Conservation (phyloP, 2,797 vertebrate species). For the Hippocampus kuda region DNA sequence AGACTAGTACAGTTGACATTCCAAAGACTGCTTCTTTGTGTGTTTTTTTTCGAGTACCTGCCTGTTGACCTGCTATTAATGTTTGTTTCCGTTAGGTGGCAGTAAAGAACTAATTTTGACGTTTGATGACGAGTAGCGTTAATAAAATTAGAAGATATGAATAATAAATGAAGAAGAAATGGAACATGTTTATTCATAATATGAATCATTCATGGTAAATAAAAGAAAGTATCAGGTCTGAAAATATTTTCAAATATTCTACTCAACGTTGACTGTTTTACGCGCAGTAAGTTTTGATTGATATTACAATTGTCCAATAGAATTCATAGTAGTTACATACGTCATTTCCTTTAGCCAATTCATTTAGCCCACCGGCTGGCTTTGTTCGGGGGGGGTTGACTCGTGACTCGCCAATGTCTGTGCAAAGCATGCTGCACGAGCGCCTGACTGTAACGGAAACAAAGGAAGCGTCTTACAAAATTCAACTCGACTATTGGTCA, state of each 20-base stretch:
- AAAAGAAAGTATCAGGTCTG: background rate
- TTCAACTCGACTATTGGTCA: background rate
- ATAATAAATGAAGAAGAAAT: background rate
- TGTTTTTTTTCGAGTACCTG: background rate
- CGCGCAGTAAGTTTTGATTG: constrained; percentile 16
- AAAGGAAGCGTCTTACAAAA: background rate
- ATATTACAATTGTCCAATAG: constrained; percentile 37
- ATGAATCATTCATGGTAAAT: background rate
- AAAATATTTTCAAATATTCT: background rate
- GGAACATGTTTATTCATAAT: no score
- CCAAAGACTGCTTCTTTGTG: background rate
- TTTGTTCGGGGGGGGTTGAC: constrained; percentile 38
- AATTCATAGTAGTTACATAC: background rate
- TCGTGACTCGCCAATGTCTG: background rate
- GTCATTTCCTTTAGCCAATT: constrained; percentile 48
- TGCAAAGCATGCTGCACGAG: constrained; percentile 1
- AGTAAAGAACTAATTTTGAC: constrained; percentile 9
- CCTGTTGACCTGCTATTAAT: background rate
- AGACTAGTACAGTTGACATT: background rate
- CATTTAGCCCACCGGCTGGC: background rate
- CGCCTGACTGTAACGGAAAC: background rate
- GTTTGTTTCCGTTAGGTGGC: constrained; percentile 29
- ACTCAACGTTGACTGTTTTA: no score
- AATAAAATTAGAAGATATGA: background rate
- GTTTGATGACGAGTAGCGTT: no score